Evolutionary conservation across 2,888 invertebrate genomes (phyloP).

Genomic region (Chloromyia formosa): DNA sequence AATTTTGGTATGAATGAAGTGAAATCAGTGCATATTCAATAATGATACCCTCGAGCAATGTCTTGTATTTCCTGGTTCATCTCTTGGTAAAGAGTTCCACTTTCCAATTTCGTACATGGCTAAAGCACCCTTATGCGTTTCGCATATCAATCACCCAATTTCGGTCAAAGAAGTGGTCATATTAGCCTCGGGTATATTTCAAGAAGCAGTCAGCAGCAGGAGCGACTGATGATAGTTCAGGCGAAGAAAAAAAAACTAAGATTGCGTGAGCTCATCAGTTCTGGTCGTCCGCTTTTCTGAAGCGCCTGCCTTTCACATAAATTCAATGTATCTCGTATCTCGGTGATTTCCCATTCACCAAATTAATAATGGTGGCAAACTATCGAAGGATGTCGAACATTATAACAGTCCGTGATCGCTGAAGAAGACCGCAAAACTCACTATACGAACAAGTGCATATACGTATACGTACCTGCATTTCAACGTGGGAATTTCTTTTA

Average conservation of each 20-base stretch:
- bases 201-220: conserved; percentile 4
- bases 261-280: conserved; percentile 41
- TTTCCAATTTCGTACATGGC: no score
- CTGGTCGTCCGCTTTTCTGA: conserved; percentile 28
- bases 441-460: no score
- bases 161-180: not conserved
- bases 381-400: conserved; percentile 34
- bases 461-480: no score
- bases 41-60: no score
- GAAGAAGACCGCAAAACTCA: conserved; percentile 7
- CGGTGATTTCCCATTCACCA: not conserved
- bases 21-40: no score
- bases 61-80: no score
- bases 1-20: no score
- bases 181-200: conserved; percentile 6
- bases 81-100: no score
- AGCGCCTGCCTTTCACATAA: conserved; percentile 14
- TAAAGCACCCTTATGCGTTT: no score
- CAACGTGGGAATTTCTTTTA: conserved; percentile 37
- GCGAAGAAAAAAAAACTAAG: not conserved
- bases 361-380: not conserved
- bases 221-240: conserved; percentile 10
- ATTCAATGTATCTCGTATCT: no score
- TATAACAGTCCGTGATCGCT: conserved; percentile 27
- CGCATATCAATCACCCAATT: not conserved